Conservation (phyloP, 2,888 invertebrate species). For the Carterocephalus palaemon region DNA sequence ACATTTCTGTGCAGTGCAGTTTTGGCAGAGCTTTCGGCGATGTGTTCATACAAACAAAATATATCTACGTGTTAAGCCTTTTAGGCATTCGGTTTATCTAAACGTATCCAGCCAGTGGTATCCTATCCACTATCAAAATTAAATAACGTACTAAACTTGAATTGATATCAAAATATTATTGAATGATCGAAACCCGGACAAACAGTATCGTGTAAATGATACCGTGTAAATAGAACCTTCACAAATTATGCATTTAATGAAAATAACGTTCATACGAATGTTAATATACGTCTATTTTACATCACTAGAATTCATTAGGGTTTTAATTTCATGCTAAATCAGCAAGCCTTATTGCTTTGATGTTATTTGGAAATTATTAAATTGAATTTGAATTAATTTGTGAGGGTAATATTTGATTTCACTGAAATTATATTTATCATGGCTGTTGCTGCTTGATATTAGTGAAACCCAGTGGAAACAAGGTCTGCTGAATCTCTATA, state of each 20-base stretch:
- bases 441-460: slow-evolving; percentile 10
- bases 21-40: too few species aligned
- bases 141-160: too few species aligned
- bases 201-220: neutral
- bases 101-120: too few species aligned
- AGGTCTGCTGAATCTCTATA: too few species aligned
- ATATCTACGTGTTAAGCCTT: too few species aligned
- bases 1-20: too few species aligned
- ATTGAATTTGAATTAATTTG: slow-evolving; percentile 31
- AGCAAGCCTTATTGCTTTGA: slow-evolving; percentile 26
- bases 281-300: slow-evolving; percentile 10
- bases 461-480: too few species aligned
- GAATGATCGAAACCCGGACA: neutral
- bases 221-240: slow-evolving; percentile 10
- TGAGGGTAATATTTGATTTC: slow-evolving; percentile 25
- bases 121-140: too few species aligned
- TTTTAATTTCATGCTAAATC: slow-evolving; percentile 34
- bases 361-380: slow-evolving; percentile 29
- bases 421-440: slow-evolving; percentile 25
- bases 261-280: slow-evolving; percentile 18
- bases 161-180: too few species aligned
- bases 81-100: too few species aligned
- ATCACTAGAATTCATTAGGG: slow-evolving; percentile 18
- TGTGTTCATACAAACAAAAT: too few species aligned
- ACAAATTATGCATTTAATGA: slow-evolving; percentile 11